Evolutionary conservation across 2,113 vertebrate genomes (phyloP), one percentile per base, ranked within the genome.

Genomic region (Hirundichthys speculiger): DNA sequence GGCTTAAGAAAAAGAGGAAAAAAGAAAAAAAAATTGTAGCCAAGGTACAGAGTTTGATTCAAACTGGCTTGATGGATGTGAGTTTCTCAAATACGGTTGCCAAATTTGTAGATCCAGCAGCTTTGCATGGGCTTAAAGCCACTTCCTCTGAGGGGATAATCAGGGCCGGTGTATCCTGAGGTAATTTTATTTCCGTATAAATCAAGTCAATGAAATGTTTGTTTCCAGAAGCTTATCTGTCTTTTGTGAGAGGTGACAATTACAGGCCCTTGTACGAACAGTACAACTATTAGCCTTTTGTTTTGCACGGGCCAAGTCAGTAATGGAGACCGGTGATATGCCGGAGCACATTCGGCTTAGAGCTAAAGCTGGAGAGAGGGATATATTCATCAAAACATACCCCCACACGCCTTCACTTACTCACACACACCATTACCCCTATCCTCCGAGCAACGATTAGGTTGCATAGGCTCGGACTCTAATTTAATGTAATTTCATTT

Each of bases 401-500:
- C 49, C 64, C 30, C 43, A 27, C n/a, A 48, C 48, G 56, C 48
- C 54, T 41, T 13, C 63, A 62, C 53, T 46, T 50, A 46, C 79
- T 70, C 64, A 57, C 64, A 69, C 66, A 79, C 61, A 63, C 69
- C 61, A 83, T 83, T 77, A 77, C 62, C 46, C 70, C 65, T 25
- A 50, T 64, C 75, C 75, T 82, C 60, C 68, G 12, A 82, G 84
- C 77, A 79, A 70, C 15, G 25, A 70, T 57, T 47, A 45, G 63
- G 52, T 73, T 77, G 63, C 84, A 68, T 57, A 59, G 73, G 43
- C 70, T 79, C 14, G 2, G 61, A 54, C 74, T 69, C 47, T 75
- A 82, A 82, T 73, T 80, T 81, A 77, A 77, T 83, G 81, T 85
- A 72, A 84, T 90, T 90, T 87, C 83, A 89, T 90, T 89, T 68